phyloP scores from a whole-genome alignment of 2,888 invertebrate genomes.

The Mesoligia furuncula region DNA sequence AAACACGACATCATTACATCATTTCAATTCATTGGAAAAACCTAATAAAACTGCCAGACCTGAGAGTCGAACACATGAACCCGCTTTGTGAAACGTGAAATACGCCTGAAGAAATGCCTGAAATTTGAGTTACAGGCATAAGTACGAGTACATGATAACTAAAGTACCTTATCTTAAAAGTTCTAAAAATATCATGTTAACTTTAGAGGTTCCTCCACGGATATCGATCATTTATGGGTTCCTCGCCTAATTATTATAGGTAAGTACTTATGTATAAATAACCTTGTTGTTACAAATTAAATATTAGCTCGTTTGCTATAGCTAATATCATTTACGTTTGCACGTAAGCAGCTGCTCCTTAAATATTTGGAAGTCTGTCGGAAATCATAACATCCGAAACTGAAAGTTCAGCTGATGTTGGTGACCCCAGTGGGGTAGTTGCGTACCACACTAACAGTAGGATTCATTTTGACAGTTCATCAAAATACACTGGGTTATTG shows the following conservation, averaged over 20 bases:
- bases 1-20: neutral
- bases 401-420: neutral
- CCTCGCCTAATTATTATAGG: conserved; percentile 28
- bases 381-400: neutral
- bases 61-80: too few relatives aligned
- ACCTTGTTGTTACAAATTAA: conserved; percentile 43
- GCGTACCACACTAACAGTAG: too few relatives aligned
- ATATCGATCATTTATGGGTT: too few relatives aligned
- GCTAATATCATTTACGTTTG: conserved; percentile 41
- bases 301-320: conserved; percentile 43
- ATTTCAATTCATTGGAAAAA: neutral
- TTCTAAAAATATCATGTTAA: conserved; percentile 44
- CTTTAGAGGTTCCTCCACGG: conserved; percentile 22
- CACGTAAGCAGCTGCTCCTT: conserved; percentile 33
- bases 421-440: neutral
- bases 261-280: conserved; percentile 35
- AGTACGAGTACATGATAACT: too few relatives aligned
- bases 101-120: neutral
- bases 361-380: conserved; percentile 40
- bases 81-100: neutral
- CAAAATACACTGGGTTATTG: too few relatives aligned
- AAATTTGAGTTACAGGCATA: neutral
- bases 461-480: too few relatives aligned
- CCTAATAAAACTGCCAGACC: neutral
- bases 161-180: conserved; percentile 5